Conservation (phyloP, 2,113 vertebrate species). For the Lichenostomus cassidix region DNA sequence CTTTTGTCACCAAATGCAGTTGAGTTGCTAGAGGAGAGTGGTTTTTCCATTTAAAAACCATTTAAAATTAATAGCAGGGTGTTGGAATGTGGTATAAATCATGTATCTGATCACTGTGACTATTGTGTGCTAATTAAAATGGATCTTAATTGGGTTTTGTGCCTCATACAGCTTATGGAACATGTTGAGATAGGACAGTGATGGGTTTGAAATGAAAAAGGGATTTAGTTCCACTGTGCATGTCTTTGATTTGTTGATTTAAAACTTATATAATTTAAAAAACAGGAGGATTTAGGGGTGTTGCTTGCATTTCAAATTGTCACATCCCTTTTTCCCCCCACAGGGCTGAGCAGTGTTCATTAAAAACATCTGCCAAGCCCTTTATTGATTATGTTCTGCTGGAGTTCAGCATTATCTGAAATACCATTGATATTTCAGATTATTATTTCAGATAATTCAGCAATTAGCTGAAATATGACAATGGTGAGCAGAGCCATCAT, state of each 20-base stretch:
- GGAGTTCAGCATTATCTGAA: neutral
- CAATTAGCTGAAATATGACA: neutral
- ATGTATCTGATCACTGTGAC: neutral
- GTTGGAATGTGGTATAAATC: accelerated
- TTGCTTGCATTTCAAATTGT: neutral
- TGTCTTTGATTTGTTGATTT: neutral
- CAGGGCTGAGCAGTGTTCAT: neutral
- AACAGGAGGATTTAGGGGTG: neutral
- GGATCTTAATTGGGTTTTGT: neutral
- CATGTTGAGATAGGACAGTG: neutral
- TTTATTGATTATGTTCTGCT: neutral
- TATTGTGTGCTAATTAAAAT: neutral
- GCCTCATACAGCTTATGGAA: neutral
- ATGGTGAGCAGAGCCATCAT: neutral
- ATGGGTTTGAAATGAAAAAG: neutral
- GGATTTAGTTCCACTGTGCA: neutral
- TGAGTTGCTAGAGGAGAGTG: neutral
- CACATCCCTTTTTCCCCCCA: neutral
- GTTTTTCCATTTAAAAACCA: neutral
- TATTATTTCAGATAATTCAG: neutral
- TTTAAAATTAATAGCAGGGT: neutral
- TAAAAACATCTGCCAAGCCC: neutral
- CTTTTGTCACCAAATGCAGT: neutral
- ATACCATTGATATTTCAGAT: neutral
- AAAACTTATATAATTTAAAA: neutral